phyloP scores from a whole-genome alignment of 2,888 invertebrate genomes.

The Amphipyra tragopoginis region DNA sequence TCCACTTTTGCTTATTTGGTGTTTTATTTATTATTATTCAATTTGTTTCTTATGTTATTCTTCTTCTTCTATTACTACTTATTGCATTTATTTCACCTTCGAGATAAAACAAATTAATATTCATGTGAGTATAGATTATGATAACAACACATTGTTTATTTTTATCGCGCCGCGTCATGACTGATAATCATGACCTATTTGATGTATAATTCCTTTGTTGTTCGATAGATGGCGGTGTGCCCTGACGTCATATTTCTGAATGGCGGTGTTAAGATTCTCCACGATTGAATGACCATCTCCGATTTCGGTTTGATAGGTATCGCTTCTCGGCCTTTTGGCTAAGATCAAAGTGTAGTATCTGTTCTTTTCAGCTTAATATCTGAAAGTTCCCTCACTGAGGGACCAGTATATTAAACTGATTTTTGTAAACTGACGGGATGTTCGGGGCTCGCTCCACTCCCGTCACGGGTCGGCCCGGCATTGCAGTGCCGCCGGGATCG shows the following conservation, averaged over 20 bases:
- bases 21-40: too few relatives aligned
- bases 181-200: not conserved
- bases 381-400: slow-evolving; percentile 49
- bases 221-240: slow-evolving; percentile 26
- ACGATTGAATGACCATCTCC: slow-evolving; percentile 13
- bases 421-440: slow-evolving; percentile 44
- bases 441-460: slow-evolving; percentile 49
- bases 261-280: slow-evolving; percentile 43
- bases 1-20: too few relatives aligned
- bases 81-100: too few relatives aligned
- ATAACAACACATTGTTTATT: not conserved
- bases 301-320: not conserved
- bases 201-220: not conserved
- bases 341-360: slow-evolving; percentile 50
- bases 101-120: too few relatives aligned
- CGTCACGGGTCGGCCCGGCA: slow-evolving; percentile 47
- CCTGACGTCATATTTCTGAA: slow-evolving; percentile 38
- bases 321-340: slow-evolving; percentile 52
- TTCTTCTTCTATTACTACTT: too few relatives aligned
- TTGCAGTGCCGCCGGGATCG: slow-evolving; percentile 47
- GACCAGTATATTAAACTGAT: slow-evolving; percentile 49
- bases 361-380: slow-evolving; percentile 50
- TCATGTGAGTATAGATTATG: not conserved
- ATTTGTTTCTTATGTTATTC: too few relatives aligned
- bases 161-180: not conserved